phyloP scores from a whole-genome alignment of 2,113 vertebrate species.

The Lathamus discolor region DNA sequence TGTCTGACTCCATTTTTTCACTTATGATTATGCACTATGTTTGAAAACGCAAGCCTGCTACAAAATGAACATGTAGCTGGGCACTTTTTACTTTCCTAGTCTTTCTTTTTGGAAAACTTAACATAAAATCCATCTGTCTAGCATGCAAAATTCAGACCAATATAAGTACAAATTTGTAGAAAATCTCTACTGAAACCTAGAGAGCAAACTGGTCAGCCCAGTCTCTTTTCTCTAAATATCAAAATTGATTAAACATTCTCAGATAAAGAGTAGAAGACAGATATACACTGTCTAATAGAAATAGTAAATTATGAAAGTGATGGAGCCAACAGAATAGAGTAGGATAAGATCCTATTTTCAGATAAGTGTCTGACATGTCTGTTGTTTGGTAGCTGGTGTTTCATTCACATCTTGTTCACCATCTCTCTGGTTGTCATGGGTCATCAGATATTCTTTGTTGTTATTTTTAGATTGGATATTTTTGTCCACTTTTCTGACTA shows the following conservation, averaged over 20 bases:
- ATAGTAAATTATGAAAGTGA: background rate
- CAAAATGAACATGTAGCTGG: background rate
- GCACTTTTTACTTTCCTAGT: background rate
- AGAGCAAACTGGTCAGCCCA: background rate
- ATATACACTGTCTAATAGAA: background rate
- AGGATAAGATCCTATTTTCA: background rate
- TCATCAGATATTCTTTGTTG: background rate
- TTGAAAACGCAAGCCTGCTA: slow-evolving; percentile 7
- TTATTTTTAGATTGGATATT: background rate
- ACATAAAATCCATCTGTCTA: slow-evolving; percentile 3
- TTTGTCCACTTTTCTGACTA: background rate
- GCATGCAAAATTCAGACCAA: background rate
- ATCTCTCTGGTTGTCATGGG: background rate
- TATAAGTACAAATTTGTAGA: background rate
- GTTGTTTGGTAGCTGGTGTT: background rate
- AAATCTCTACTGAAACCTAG: background rate
- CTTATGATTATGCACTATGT: background rate
- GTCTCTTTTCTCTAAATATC: background rate
- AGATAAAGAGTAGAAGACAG: background rate
- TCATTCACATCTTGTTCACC: background rate
- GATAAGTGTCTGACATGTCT: background rate
- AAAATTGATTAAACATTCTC: background rate
- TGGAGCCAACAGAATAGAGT: background rate
- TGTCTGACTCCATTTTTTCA: background rate
- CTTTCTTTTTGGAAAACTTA: background rate